Percentiles rank a stretch among this genome's conserved stretches.
Conservation (phyloP, 1,140 invertebrate genomes). For the Tetramorium parvispinum region DNA sequence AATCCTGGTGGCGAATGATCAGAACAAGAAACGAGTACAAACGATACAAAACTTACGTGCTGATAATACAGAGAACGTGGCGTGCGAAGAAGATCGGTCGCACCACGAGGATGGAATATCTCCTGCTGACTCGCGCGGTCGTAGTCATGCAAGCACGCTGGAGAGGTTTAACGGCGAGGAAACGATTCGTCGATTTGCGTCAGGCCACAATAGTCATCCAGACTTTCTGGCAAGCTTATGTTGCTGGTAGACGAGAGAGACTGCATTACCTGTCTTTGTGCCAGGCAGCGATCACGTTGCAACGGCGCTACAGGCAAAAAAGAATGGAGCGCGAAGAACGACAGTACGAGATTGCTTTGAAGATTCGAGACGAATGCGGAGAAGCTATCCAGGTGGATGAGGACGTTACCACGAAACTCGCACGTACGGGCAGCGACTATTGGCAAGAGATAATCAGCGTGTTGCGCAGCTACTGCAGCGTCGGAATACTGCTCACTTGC, state of each 20-base stretch:
- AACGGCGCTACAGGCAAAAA: constrained; percentile 79
- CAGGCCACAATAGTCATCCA: constrained; percentile 80
- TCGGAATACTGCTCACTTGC: not conserved
- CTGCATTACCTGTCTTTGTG: constrained; percentile 77
- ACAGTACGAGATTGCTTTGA: not conserved
- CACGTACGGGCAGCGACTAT: not conserved
- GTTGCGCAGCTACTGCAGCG: not conserved
- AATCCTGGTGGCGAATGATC: constrained; percentile 77
- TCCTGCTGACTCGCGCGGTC: not conserved
- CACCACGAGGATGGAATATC: not conserved
- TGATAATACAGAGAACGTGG: constrained; percentile 62
- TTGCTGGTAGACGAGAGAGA: constrained; percentile 76
- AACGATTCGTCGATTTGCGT: constrained; percentile 17
- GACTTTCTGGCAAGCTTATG: constrained; percentile 82
- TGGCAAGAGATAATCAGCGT: constrained; percentile 15
- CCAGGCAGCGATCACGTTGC: constrained; percentile 79
- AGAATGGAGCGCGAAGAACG: not conserved
- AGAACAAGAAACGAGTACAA: constrained; percentile 27
- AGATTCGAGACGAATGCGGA: constrained; percentile 22
- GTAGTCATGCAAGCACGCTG: constrained; percentile 63
- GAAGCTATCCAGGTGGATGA: constrained; percentile 1
- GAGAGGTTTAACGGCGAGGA: constrained; percentile 30
- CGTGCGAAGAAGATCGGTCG: constrained; percentile 20
- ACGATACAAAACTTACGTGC: not conserved
- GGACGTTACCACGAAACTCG: not conserved